These are phyloP conservation scores for Mus caroli DNA, from an alignment of 2,797 vertebrate genomes.

Conservation along the genomic window DNA sequence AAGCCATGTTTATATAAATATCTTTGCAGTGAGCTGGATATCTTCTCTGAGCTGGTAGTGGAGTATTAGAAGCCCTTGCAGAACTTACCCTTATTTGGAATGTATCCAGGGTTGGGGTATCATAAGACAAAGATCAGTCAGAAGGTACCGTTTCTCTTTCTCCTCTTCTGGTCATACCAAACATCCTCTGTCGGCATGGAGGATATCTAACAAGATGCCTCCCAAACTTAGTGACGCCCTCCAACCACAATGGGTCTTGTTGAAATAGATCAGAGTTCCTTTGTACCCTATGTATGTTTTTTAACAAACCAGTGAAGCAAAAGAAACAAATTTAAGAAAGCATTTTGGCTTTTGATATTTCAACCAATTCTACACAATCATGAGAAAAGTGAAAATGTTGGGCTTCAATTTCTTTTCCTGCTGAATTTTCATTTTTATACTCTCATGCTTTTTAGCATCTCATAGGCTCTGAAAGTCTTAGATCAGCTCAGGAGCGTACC, in stretches of 20 bases:
- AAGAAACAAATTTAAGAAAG: not conserved
- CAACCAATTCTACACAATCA: not conserved
- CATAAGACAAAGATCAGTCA: not conserved
- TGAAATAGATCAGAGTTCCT: not conserved
- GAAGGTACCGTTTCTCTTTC: not conserved
- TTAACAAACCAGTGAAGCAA: not conserved
- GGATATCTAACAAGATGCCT: not conserved
- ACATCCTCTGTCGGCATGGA: not conserved
- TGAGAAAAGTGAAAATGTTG: conserved; percentile 13
- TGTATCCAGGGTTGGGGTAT: too few species aligned
- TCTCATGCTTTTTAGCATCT: not conserved
- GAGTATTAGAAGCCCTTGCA: not conserved
- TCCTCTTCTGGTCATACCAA: not conserved
- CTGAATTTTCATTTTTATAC: conserved; percentile 31
- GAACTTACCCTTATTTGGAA: not conserved
- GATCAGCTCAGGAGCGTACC: not conserved
- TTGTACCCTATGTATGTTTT: not conserved
- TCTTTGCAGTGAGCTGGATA: not conserved
- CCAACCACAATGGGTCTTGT: not conserved
- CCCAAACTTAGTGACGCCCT: not conserved
- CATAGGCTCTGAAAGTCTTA: not conserved
- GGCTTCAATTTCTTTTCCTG: not conserved
- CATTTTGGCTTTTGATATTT: conserved; percentile 41
- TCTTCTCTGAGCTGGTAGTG: not conserved
- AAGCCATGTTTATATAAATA: not conserved